Evolutionary conservation across 64 coral and sea anemone genomes (phyloP).

Genomic region (Montipora cactus): DNA sequence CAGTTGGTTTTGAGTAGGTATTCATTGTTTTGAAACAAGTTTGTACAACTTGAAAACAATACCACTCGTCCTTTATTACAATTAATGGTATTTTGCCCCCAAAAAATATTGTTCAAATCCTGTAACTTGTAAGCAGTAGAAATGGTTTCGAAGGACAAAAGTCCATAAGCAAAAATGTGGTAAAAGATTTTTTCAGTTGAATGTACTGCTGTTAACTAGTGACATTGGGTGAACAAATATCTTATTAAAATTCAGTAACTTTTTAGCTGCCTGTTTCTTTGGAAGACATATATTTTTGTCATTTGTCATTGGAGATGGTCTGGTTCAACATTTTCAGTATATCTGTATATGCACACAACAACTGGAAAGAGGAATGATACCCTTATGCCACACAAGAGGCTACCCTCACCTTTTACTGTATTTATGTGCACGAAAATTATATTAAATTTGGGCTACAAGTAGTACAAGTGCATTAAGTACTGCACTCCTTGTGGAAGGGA

Average conservation of each 20-base stretch:
- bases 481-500: conserved; percentile 10
- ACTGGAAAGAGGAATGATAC: not conserved
- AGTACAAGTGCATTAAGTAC: conserved; percentile 4
- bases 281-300: not conserved
- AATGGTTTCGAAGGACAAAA: conserved; percentile 7
- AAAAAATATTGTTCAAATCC: not conserved
- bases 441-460: not conserved
- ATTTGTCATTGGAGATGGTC: not conserved
- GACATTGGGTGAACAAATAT: conserved; percentile 23
- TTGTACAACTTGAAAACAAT: not conserved
- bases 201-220: conserved; percentile 32
- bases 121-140: not conserved
- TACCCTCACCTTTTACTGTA: conserved; percentile 10
- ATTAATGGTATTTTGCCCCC: conserved; percentile 18
- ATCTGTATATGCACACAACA: not conserved
- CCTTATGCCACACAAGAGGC: not conserved
- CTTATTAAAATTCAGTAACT: conserved; percentile 25
- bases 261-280: conserved; percentile 21
- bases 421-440: not conserved
- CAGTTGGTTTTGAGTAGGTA: not conserved
- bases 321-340: not conserved
- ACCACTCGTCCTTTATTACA: conserved; percentile 7
- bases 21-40: not conserved
- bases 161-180: conserved; percentile 6
- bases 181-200: not conserved